A percentile compares a stretch with the other conserved stretches of the same genome.
phyloP scores from a whole-genome alignment of 2,797 vertebrate genomes.

The Myotis planiceps region DNA sequence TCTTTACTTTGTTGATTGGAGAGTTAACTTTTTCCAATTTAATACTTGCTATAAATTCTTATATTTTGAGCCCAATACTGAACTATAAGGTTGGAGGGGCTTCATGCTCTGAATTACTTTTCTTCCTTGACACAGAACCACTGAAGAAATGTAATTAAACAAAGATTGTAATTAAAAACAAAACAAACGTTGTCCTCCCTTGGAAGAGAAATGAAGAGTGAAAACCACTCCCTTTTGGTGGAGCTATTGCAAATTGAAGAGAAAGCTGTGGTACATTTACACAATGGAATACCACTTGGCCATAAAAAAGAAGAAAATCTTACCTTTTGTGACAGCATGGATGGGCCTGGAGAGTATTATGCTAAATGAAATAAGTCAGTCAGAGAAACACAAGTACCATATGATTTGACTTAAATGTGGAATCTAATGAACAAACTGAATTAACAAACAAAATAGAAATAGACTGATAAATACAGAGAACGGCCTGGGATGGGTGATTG shows the following conservation, averaged over 20 bases:
- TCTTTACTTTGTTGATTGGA: conserved; percentile 23
- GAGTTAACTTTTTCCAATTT: conserved; percentile 57
- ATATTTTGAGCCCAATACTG: not conserved
- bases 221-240: not conserved
- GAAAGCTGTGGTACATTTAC: not conserved
- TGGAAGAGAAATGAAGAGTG: conserved; percentile 15
- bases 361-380: not conserved
- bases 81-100: not conserved
- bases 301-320: not conserved
- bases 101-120: conserved; percentile 12
- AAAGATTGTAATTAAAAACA: not conserved
- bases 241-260: conserved; percentile 31
- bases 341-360: not conserved
- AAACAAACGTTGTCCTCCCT: not conserved
- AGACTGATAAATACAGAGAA: not conserved
- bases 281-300: not conserved
- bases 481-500: too few relatives aligned
- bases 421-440: not conserved
- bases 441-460: not conserved
- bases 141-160: not conserved
- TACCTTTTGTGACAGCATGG: not conserved
- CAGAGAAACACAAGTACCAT: not conserved
- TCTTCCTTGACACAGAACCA: not conserved
- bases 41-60: conserved; percentile 27
- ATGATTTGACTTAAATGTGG: not conserved